These are phyloP conservation scores for Monochamus saltuarius DNA, from an alignment of 1,140 invertebrate species.

Conservation along the genomic window DNA sequence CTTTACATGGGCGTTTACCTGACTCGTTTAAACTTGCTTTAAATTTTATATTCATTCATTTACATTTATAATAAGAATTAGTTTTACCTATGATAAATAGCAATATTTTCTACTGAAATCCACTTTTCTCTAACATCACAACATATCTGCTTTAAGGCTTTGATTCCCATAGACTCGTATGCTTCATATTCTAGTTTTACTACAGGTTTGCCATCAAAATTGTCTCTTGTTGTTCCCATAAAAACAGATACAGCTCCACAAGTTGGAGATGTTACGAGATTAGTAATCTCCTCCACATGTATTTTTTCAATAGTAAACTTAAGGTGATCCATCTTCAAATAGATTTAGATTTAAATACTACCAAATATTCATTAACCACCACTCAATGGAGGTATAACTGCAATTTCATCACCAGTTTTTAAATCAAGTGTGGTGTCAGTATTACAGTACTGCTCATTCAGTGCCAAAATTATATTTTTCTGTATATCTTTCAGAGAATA, in stretches of 20 bases:
- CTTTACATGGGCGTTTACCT: no score
- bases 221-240: slow-evolving; percentile 88
- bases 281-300: slow-evolving; percentile 66
- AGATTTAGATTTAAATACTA: neutral
- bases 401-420: slow-evolving; percentile 71
- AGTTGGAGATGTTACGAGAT: slow-evolving; percentile 66
- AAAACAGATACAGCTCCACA: slow-evolving; percentile 90
- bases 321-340: slow-evolving; percentile 61
- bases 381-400: slow-evolving; percentile 85
- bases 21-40: no score
- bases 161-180: slow-evolving; percentile 87
- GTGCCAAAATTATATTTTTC: slow-evolving; percentile 71
- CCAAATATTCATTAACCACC: slow-evolving; percentile 63
- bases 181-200: slow-evolving; percentile 87
- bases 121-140: slow-evolving; percentile 68
- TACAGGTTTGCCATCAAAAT: slow-evolving; percentile 85
- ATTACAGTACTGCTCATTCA: slow-evolving; percentile 75
- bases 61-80: neutral
- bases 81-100: slow-evolving; percentile 73
- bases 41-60: no score
- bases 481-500: slow-evolving; percentile 70
- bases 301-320: slow-evolving; percentile 70
- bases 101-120: slow-evolving; percentile 73
- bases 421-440: slow-evolving; percentile 58
- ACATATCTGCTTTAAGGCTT: slow-evolving; percentile 81